Evolutionary conservation across 2,113 vertebrate species (phyloP), one percentile per base, ranked within the genome.

Genomic region (Cyprinodon tularosa): DNA sequence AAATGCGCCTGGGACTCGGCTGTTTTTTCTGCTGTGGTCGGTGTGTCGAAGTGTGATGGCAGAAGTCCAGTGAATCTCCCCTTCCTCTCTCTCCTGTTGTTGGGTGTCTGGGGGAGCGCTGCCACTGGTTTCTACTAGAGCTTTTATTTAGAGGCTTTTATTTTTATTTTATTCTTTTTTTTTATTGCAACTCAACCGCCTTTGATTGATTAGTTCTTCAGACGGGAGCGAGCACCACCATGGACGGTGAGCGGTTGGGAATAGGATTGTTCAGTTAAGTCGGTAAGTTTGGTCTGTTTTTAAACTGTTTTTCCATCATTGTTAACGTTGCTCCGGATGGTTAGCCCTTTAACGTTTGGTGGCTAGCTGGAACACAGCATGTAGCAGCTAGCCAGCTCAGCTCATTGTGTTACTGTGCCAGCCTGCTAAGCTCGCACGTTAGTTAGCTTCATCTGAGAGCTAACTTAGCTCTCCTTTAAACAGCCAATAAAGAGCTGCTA

Each of bases 11-110:
- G 71, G 88, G 86, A 87, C 80, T 80, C 66, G 88, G 88, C 50
- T 85, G 81, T 89, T 87, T 74, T 89, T 87, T 74, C 87, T 87
- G 87, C 72, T 78, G 89, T 71, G 89, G 91, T 93, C 90, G 86
- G 88, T 88, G 79, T 89, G 90, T 85, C 79, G 74, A 75, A 90
- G 93, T 90, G 92, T 91, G 93, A 93, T 93, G 94, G 94, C 94
- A 92, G 89, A 86, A 90, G 92, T 94, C 92, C 93, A 94, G 92
- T 94, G 92, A 93, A 82, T 90, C 78, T 85, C 93, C 92, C 93
- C 93, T 94, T 88, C 87, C 88, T 90, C 91, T 85, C 82, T 88
- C 88, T 93, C 91, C 86, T 80, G 89, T 88, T 29, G 89, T 77
- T 91, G 94, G 94, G 91, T 94, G 91, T 92, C 87, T 90, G 72